A percentile compares a stretch with the other conserved stretches of the same genome.
Evolutionary conservation across 2,888 invertebrate genomes (phyloP).

Genomic region (Graphium colonna): DNA sequence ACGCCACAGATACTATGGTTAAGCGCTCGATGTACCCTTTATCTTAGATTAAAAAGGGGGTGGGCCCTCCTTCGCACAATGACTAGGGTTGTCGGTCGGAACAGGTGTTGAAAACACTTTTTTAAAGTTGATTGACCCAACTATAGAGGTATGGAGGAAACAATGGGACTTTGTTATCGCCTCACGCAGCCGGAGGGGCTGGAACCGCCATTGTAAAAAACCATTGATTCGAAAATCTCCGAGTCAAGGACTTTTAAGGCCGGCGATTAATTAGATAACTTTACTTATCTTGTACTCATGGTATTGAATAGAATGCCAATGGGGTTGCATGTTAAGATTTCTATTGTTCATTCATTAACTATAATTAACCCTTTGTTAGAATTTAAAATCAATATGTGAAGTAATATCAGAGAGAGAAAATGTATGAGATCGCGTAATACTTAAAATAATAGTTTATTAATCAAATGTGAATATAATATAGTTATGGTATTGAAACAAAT

Average conservation of each 20-base stretch:
- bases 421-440: no score
- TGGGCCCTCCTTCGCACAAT: constrained; percentile 42
- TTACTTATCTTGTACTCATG: no score
- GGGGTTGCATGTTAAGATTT: no score
- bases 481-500: no score
- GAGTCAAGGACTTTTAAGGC: background rate
- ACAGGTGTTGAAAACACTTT: constrained; percentile 41
- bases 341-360: background rate
- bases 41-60: constrained; percentile 76
- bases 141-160: constrained; percentile 21
- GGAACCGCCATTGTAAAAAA: constrained; percentile 3
- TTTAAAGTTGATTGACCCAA: constrained; percentile 25
- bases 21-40: constrained; percentile 75
- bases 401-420: no score
- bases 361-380: background rate
- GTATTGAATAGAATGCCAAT: no score
- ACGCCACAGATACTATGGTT: constrained; percentile 56
- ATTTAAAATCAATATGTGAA: background rate
- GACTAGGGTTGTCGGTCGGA: constrained; percentile 32
- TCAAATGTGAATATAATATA: no score
- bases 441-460: no score
- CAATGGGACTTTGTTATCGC: constrained; percentile 25
- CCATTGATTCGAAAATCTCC: constrained; percentile 19
- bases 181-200: background rate
- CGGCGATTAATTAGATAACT: constrained; percentile 3